Evolutionary conservation across 1,140 invertebrate species (phyloP).

Genomic region (Heliconius himera): DNA sequence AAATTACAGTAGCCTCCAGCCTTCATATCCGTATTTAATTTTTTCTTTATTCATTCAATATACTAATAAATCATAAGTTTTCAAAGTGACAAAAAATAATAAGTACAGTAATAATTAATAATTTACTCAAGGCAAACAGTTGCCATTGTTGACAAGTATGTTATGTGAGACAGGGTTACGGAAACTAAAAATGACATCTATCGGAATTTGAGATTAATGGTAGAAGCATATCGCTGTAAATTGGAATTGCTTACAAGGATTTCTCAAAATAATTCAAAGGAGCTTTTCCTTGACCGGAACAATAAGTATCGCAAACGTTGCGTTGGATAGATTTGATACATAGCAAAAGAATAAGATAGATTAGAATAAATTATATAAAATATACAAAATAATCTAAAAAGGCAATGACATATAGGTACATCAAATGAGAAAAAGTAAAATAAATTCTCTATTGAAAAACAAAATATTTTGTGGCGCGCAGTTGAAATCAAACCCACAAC

Average conservation of each 20-base stretch:
- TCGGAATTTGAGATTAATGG: slow-evolving; percentile 7
- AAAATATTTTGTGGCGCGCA: too few relatives aligned
- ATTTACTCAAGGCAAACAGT: background rate
- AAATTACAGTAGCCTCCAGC: background rate
- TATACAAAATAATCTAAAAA: background rate
- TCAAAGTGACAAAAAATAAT: slow-evolving; percentile 4
- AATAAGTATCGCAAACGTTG: background rate
- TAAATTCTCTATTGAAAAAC: too few relatives aligned
- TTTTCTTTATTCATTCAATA: slow-evolving; percentile 1
- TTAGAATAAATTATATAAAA: background rate
- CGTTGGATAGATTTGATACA: background rate
- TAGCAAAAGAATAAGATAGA: background rate
- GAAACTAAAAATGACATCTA: slow-evolving; percentile 11
- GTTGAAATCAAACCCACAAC: too few relatives aligned
- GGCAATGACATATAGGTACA: too few relatives aligned
- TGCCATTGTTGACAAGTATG: background rate
- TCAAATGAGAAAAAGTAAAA: background rate
- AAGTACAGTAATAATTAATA: slow-evolving; percentile 5
- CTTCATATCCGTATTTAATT: background rate
- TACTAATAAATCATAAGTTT: slow-evolving; percentile 3
- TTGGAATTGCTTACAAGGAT: background rate
- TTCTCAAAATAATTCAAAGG: background rate
- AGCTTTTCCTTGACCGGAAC: background rate
- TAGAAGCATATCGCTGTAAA: background rate
- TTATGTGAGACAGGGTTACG: background rate